Percentiles rank a stretch among this genome's conserved stretches.
These are phyloP conservation scores for Seira sanloemensis DNA, from an alignment of 2,888 invertebrate species.

Conservation along the genomic window DNA sequence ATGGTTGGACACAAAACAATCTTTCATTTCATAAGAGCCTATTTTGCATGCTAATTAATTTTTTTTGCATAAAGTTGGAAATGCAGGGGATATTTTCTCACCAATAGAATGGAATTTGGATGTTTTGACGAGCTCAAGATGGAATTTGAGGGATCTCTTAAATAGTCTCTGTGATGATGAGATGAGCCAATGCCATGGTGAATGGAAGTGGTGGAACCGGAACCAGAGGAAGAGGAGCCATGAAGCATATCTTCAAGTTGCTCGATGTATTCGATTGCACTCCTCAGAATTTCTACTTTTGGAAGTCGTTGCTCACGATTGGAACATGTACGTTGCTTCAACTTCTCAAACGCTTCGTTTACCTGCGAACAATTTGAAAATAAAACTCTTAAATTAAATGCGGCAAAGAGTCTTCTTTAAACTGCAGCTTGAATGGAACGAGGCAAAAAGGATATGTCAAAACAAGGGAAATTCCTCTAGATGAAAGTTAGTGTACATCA, in stretches of 20 bases:
- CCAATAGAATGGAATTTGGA: slow-evolving; percentile 68
- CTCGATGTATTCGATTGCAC: slow-evolving; percentile 98
- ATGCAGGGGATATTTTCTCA: too few relatives aligned
- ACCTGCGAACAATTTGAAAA: slow-evolving; percentile 80
- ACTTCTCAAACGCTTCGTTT: slow-evolving; percentile 97
- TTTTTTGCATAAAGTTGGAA: too few relatives aligned
- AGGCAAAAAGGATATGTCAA: too few relatives aligned
- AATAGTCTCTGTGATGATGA: slow-evolving; percentile 66
- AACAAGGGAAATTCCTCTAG: too few relatives aligned
- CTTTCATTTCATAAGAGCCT: too few relatives aligned
- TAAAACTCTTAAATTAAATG: too few relatives aligned
- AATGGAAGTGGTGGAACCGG: slow-evolving; percentile 19
- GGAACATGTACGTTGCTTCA: slow-evolving; percentile 93
- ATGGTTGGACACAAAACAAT: too few relatives aligned
- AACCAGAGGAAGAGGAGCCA: slow-evolving; percentile 75
- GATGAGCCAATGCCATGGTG: slow-evolving; percentile 18
- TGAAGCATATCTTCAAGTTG: slow-evolving; percentile 89
- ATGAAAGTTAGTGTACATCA: too few relatives aligned
- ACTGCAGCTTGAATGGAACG: too few relatives aligned
- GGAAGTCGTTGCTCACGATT: slow-evolving; percentile 97
- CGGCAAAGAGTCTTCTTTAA: too few relatives aligned
- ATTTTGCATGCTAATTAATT: too few relatives aligned
- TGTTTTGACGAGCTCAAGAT: slow-evolving; percentile 59
- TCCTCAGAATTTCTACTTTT: slow-evolving; percentile 97
- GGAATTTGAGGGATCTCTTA: slow-evolving; percentile 67